Evolutionary conservation across 2,113 vertebrate genomes (phyloP), one percentile per base, ranked within the genome.

Genomic region (Platanista minor): DNA sequence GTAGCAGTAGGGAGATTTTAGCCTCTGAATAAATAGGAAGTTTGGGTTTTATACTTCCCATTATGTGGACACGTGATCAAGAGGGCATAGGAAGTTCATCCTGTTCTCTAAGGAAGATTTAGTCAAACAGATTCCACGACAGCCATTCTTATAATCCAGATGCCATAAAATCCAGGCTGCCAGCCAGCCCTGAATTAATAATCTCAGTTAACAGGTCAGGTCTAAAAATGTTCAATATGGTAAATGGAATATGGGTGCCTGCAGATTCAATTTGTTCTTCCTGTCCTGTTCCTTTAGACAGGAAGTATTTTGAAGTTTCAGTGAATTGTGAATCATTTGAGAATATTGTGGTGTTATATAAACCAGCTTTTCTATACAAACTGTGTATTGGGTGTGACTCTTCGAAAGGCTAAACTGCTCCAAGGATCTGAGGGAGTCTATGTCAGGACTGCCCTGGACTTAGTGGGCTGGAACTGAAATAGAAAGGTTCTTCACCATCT

Each of bases 31-130:
- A 78, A 87, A 69, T 21, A 94, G 86, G 43, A 84, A 82, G 29
- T 85, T 90, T 84, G 69, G 57, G 11, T 62, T 95, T 89, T 90
- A 41, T 69, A 80, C 54, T 95, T 94, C 78, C 59, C n/a, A 78
- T 91, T 89, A 59, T 93, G 86, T 61, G 49, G 18, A 57, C 61
- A 80, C 36, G 91, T 86, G 82, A 82, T 95, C 86, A 78, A 83
- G 91, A 91, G 81, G 93, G 61, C 39, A 66, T n/a, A 94, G 84
- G 82, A 94, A 96, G 84, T 94, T 97, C 94, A 97, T 72, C 59
- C 33, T 82, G 87, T 92, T 97, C 88, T 97, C 71, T 75, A 36
- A 95, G 71, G 71, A 95, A 96, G 92, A 85, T 57, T n/a, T 52
- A 84, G 64, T 87, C 23, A 9, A 94, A 69, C 71, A 95, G 39